Percentiles rank a stretch among this genome's conserved stretches.
These are phyloP conservation scores for Spatulosminthurus flaviceps DNA, from an alignment of 2,888 invertebrate genomes.

Conservation along the genomic window DNA sequence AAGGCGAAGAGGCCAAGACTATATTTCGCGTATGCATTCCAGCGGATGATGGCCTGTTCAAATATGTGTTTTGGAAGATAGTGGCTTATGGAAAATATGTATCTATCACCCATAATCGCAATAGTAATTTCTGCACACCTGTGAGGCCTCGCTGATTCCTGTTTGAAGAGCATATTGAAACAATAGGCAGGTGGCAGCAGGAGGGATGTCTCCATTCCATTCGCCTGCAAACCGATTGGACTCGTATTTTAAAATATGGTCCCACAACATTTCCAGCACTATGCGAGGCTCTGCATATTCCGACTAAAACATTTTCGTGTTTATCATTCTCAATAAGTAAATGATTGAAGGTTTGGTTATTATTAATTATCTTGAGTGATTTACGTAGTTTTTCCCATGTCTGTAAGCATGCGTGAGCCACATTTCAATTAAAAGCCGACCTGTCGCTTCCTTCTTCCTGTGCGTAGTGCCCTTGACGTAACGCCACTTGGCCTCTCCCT, in stretches of 20 bases:
- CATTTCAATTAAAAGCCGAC: conserved; percentile 54
- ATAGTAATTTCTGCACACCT: conserved; percentile 35
- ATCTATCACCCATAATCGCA: neutral
- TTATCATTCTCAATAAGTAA: neutral
- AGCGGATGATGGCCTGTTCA: conserved; percentile 55
- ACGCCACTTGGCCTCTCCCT: conserved; percentile 50
- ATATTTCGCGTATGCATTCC: conserved; percentile 61
- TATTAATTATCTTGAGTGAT: too few species aligned
- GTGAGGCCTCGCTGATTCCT: conserved; percentile 61
- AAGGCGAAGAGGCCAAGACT: conserved; percentile 50
- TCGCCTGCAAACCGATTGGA: conserved; percentile 31
- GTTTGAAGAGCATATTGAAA: conserved; percentile 62
- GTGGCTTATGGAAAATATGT: neutral
- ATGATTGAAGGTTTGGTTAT: too few species aligned
- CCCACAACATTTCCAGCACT: conserved; percentile 59
- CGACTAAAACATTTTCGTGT: conserved; percentile 19
- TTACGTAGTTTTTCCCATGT: conserved; percentile 60
- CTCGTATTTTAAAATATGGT: conserved; percentile 53
- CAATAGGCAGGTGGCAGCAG: conserved; percentile 57
- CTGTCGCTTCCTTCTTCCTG: conserved; percentile 41
- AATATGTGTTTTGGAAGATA: neutral
- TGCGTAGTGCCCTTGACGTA: conserved; percentile 43
- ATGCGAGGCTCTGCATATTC: conserved; percentile 54
- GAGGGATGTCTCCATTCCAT: conserved; percentile 60
- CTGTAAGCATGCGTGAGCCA: conserved; percentile 61